Evolutionary conservation across 2,113 vertebrate genomes (phyloP), one percentile per base, ranked within the genome.

Genomic region (Tamias sibiricus): DNA sequence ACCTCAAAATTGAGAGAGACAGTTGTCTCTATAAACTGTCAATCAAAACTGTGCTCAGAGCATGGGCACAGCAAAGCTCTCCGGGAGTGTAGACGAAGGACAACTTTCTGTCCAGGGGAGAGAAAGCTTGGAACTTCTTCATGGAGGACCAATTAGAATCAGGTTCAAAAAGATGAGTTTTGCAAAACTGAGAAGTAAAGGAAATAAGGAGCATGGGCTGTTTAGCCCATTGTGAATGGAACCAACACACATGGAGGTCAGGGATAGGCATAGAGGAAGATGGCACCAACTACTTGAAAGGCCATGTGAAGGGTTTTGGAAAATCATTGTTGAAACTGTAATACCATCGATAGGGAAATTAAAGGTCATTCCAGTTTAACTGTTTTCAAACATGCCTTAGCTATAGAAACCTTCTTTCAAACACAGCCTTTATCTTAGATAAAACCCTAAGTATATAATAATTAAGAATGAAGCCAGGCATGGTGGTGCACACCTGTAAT

Each of bases 241-340:
- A 47, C 3, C 5, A 32, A 59, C 59, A 22, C 24, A 24, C 1
- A 0, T 1, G 12, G 59, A 72, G 4, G 4, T n/a, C 3, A 11
- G 22, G 4, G 62, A 42, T 5, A 62, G 42, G 16, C 90, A 49
- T 4, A 0, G 0, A 86, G 11, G 52, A 11, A 4, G 30, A 2
- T 47, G 30, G 26, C 3, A 17, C 57, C 47, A 17, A 24, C 8
- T 54, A 12, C 9, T 4, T 14, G 13, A 17, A 35, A 40, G 26
- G 42, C 57, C 30, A 47, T 0, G 0, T 17, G 59, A 75, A 93
- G 42, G 22, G 13, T 52, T 87, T 76, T 64, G 30, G 72, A 84
- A 84, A 71, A 72, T 16, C 26, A 24, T 0, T 88, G 66, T 72
- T 90, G 54, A 88, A 91, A 14, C 9, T 4, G 28, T n/a, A 17